Conservation (phyloP, 1,140 invertebrate genomes). For the Venustaconcha ellipsiformis region DNA sequence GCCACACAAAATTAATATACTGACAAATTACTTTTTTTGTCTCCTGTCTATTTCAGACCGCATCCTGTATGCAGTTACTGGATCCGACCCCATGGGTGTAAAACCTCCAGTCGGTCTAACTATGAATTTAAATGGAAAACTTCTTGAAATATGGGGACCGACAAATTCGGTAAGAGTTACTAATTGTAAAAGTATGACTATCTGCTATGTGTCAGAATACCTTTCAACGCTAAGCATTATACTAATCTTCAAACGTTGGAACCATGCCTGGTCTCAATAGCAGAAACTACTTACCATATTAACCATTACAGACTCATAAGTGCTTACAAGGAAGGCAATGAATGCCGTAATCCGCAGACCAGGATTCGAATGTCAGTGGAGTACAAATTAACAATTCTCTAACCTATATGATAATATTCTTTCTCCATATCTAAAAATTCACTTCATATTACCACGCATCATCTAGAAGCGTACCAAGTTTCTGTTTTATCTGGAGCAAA, state of each 20-base stretch:
- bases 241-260: not conserved
- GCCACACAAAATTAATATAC: too few relatives aligned
- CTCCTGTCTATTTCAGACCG: not conserved
- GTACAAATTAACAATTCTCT: too few relatives aligned
- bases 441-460: too few relatives aligned
- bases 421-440: too few relatives aligned
- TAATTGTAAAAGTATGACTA: too few relatives aligned
- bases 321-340: not conserved
- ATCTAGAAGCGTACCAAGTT: too few relatives aligned
- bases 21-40: too few relatives aligned
- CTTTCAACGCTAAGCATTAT: not conserved
- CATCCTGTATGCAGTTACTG: slow-evolving; percentile 21
- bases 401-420: too few relatives aligned
- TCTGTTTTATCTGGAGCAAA: too few relatives aligned
- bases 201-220: too few relatives aligned
- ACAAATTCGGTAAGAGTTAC: not conserved
- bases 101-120: slow-evolving; percentile 20
- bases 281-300: not conserved
- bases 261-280: not conserved
- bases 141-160: slow-evolving; percentile 28
- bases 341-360: not conserved
- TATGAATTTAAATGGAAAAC: slow-evolving; percentile 17
- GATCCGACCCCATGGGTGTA: slow-evolving; percentile 14
- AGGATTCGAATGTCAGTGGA: not conserved
- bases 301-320: not conserved